Conservation (phyloP, 2,113 vertebrate species). For the Gambusia holbrooki region DNA sequence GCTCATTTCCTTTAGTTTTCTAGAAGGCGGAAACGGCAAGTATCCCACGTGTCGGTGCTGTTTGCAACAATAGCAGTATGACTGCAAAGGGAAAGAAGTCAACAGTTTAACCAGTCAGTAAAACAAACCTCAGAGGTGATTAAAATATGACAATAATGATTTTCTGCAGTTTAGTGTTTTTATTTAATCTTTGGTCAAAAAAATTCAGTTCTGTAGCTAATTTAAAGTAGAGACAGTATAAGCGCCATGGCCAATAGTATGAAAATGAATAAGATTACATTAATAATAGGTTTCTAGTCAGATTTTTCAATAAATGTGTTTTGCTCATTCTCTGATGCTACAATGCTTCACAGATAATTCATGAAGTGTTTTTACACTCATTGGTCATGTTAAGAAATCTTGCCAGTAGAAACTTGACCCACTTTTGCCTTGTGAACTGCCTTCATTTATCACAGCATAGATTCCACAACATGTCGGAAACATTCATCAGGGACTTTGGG, state of each 20-base stretch:
- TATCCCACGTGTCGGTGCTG: not conserved
- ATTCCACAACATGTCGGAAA: not conserved
- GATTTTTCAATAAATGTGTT: no score
- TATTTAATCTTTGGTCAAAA: no score
- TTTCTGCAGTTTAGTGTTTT: no score
- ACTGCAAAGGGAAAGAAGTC: not conserved
- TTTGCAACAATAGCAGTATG: not conserved
- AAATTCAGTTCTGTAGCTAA: not conserved
- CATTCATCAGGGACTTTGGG: not conserved
- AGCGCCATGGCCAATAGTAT: no score
- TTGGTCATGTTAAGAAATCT: not conserved
- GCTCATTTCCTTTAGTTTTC: conserved; percentile 17
- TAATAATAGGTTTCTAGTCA: no score
- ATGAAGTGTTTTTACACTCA: not conserved
- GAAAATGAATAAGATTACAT: no score
- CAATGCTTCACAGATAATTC: not conserved
- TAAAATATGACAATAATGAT: not conserved
- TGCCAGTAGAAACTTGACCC: not conserved
- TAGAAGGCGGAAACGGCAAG: not conserved
- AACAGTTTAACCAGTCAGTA: not conserved
- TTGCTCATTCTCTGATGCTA: not conserved
- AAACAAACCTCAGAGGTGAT: not conserved
- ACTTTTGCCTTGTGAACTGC: not conserved
- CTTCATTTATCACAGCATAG: not conserved
- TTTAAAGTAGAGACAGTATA: not conserved